Evolutionary conservation across 1,140 invertebrate genomes (phyloP).

Genomic region (Penaeus chinensis): DNA sequence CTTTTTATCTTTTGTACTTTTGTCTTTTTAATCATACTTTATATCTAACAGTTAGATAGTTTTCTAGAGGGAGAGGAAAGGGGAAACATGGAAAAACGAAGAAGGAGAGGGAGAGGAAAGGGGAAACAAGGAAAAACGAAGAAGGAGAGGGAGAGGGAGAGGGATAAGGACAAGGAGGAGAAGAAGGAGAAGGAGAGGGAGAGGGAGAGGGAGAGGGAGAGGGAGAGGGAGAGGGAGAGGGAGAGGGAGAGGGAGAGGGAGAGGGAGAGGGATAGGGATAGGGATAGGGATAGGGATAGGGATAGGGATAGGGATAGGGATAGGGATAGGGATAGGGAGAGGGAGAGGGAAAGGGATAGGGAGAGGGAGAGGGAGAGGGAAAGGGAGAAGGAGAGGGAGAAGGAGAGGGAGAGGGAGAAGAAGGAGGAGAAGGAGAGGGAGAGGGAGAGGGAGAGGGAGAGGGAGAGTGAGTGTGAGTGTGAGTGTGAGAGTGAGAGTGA

Average conservation of each 20-base stretch:
- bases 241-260: slow-evolving; percentile 5
- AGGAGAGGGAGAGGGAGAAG: background rate
- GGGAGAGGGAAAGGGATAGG: background rate
- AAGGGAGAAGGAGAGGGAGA: background rate
- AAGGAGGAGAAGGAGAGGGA: background rate
- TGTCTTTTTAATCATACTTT: no score
- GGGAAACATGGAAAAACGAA: background rate
- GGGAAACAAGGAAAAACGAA: slow-evolving; percentile 8
- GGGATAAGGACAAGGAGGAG: background rate
- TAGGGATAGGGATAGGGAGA: background rate
- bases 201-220: background rate
- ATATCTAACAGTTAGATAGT: no score
- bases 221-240: background rate
- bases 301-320: background rate
- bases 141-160: background rate
- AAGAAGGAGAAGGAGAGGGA: background rate
- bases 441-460: background rate
- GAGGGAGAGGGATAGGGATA: no score
- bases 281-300: background rate
- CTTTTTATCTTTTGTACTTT: no score
- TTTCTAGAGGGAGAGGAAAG: background rate
- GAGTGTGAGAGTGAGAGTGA: background rate
- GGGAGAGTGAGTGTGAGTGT: background rate
- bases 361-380: background rate
- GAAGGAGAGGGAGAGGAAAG: background rate